These are phyloP conservation scores for Alaudala cheleensis DNA, from an alignment of 2,113 vertebrate genomes.

Conservation along the genomic window DNA sequence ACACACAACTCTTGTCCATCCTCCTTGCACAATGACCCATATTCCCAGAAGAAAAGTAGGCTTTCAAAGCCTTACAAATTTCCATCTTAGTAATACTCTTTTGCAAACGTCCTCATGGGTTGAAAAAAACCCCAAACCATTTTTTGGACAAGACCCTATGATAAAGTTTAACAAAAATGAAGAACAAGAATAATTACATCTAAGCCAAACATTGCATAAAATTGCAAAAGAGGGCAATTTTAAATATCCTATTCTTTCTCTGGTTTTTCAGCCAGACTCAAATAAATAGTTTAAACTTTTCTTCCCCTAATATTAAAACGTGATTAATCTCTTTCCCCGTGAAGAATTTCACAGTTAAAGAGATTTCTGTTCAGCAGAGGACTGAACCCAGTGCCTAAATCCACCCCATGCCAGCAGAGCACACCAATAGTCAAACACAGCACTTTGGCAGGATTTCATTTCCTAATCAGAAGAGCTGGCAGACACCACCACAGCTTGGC, in stretches of 20 bases:
- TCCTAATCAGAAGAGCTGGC: not conserved
- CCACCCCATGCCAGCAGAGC: not conserved
- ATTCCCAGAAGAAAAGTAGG: not conserved
- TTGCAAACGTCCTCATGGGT: not conserved
- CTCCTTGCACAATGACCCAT: not conserved
- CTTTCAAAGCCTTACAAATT: not conserved
- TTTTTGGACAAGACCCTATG: not conserved
- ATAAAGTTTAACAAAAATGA: not conserved
- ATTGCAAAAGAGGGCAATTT: not conserved
- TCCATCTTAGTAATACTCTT: not conserved
- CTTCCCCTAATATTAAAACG: not conserved
- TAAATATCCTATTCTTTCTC: not conserved
- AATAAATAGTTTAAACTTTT: not conserved
- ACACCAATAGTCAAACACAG: not conserved
- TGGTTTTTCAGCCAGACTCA: not conserved
- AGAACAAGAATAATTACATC: not conserved
- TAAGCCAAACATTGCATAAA: not conserved
- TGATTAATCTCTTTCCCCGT: not conserved
- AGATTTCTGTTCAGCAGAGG: not conserved
- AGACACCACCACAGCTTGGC: not conserved
- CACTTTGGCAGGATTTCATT: not conserved
- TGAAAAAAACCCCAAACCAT: not conserved
- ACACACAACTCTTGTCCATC: not conserved
- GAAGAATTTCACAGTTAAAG: not conserved
- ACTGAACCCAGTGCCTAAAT: not conserved